Percentiles rank a stretch among this genome's conserved stretches.
Evolutionary conservation across 2,797 vertebrate species (phyloP).

Genomic region (Malacoctenus gilli): DNA sequence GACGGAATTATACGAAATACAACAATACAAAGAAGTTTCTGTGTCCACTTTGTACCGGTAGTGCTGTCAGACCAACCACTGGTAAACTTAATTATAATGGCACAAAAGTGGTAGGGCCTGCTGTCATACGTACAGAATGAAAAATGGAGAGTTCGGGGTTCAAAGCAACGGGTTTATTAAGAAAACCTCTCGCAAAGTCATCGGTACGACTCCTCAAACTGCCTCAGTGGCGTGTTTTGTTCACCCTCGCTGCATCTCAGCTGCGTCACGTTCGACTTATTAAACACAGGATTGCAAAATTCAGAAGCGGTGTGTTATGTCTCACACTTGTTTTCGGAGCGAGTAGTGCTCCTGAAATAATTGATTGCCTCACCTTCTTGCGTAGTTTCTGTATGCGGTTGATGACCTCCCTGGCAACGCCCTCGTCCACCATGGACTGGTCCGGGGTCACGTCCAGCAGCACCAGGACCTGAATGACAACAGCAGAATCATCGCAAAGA

Average conservation of each 20-base stretch:
- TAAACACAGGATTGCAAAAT: conserved; percentile 64
- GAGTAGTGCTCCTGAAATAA: conserved; percentile 44
- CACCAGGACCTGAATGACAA: conserved; percentile 86
- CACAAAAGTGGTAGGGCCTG: no score
- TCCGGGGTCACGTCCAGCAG: conserved; percentile 93
- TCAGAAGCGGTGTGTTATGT: conserved; percentile 54
- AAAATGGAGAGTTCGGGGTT: background rate
- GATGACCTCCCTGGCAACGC: conserved; percentile 95
- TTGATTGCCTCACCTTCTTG: conserved; percentile 87
- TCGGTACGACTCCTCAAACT: no score
- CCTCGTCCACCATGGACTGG: conserved; percentile 96
- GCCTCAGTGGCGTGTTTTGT: conserved; percentile 27
- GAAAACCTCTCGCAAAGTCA: no score
- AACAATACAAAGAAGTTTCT: background rate
- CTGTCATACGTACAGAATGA: no score
- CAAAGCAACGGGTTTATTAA: background rate
- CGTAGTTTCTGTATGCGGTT: conserved; percentile 99
- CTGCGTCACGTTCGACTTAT: conserved; percentile 42
- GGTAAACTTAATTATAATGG: no score
- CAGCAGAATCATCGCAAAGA: background rate
- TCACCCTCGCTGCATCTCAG: conserved; percentile 42
- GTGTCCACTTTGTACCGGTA: background rate
- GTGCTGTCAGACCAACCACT: background rate
- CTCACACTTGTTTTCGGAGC: conserved; percentile 44
- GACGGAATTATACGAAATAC: conserved; percentile 24